These are phyloP conservation scores for Myxocyprinus asiaticus DNA, from an alignment of 2,113 vertebrate species.

Conservation along the genomic window DNA sequence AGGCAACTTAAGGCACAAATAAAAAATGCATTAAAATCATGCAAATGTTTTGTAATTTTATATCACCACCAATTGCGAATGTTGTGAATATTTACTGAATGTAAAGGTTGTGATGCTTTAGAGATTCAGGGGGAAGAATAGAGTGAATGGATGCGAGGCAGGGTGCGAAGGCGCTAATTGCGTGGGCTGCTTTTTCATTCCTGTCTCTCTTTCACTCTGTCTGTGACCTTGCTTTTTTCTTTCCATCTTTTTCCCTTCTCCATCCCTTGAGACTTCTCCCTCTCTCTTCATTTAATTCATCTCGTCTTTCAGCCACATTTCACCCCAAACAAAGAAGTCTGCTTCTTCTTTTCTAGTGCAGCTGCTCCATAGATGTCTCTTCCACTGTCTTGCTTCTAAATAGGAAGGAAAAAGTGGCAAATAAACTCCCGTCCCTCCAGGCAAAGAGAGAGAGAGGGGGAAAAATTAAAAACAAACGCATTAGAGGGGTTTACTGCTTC, in stretches of 20 bases:
- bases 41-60: no score
- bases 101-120: no score
- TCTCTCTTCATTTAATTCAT: slow-evolving; percentile 37
- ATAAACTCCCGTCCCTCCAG: slow-evolving; percentile 10
- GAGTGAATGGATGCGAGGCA: slow-evolving; percentile 1
- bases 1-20: no score
- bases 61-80: no score
- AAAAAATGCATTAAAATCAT: no score
- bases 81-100: no score
- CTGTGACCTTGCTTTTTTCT: slow-evolving; percentile 38
- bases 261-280: slow-evolving; percentile 17
- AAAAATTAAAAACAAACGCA: no score
- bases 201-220: slow-evolving; percentile 11
- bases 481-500: neutral
- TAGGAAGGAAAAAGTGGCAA: slow-evolving; percentile 6
- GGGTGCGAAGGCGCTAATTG: slow-evolving; percentile 47
- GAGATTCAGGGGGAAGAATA: no score
- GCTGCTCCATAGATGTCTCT: slow-evolving; percentile 12
- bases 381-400: slow-evolving; percentile 16
- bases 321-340: slow-evolving; percentile 26
- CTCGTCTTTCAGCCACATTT: slow-evolving; percentile 32
- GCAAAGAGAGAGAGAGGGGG: neutral
- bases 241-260: neutral
- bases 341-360: neutral
- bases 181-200: slow-evolving; percentile 44